Evolutionary conservation across 2,888 invertebrate species (phyloP).

Genomic region (Sympetrum striolatum): DNA sequence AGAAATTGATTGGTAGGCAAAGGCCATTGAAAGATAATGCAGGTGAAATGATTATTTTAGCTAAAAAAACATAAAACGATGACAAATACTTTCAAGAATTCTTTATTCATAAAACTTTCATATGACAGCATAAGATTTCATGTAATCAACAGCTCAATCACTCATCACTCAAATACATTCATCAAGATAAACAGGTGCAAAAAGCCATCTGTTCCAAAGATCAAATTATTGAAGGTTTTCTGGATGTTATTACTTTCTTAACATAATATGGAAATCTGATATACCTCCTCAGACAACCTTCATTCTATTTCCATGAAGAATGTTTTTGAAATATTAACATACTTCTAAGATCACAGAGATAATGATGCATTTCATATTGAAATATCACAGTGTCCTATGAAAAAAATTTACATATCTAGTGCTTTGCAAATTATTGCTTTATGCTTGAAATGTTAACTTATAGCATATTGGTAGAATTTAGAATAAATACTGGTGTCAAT

Average conservation of each 20-base stretch:
- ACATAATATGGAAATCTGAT: neutral
- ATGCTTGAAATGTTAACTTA: neutral
- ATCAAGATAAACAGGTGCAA: neutral
- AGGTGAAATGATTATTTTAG: neutral
- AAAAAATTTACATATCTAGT: neutral
- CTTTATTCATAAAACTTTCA: conserved; percentile 21
- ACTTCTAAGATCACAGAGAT: conserved; percentile 5
- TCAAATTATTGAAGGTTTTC: neutral
- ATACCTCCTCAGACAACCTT: neutral
- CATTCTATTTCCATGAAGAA: neutral
- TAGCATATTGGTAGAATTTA: neutral
- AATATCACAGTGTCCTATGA: conserved; percentile 38
- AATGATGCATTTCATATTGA: neutral
- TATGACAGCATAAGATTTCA: conserved; percentile 6
- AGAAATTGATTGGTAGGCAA: neutral
- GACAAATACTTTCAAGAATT: neutral
- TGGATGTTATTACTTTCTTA: neutral
- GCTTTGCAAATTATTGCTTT: conserved; percentile 19
- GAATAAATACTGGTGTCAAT: conserved; percentile 12
- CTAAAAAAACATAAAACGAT: neutral
- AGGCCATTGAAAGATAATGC: neutral
- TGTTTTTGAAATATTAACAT: neutral
- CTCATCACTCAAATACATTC: neutral
- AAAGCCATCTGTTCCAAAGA: neutral
- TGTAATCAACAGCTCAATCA: neutral